Evolutionary conservation across 2,113 vertebrate species (phyloP), one percentile per base, ranked within the genome.

Genomic region (Cyprinodon variegatus): DNA sequence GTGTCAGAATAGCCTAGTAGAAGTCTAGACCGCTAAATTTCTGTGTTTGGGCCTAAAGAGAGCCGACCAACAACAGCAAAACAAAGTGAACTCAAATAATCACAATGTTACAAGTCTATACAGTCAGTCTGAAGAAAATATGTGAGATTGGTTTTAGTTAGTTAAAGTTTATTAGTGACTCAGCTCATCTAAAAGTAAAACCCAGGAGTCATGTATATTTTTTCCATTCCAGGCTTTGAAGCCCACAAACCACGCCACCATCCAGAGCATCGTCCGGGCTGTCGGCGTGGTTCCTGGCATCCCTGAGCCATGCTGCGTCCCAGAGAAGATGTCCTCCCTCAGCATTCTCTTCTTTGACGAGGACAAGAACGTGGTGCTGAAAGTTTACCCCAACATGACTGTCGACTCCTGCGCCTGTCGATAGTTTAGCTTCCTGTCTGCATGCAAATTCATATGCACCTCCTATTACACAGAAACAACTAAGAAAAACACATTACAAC

Each of bases 331-430:
- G 97, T 96, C 98, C 2, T 95, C 97, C 0, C 97, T 99, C 76
- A 98, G 96, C 72, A 98, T 99, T 90, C 93, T 99, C 10, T 99
- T 98, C 93, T 96, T 99, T 0, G 98, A 99, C 0, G 96, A 98
- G 86, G 97, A 99, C 85, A 96, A 96, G 87, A 99, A 99, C 0
- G 97, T 99, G 60, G 97, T 99, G 66, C 96, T 99, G 66, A 99
- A 99, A 83, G 96, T 98, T 14, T 99, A 99, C 73, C 97, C 98
- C 81, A 98, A 98, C 92, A 99, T 99, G 98, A 98, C 96, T 70
- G 98, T 97, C 69, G 97, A 99, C 76, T 97, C 96, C 20, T 99
- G 98, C 8, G 97, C 95, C 0, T 99, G 98, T 89, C 95, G 97
- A 96, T 98, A 96, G 94, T 88, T 82, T 22, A 11, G 48, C n/a